phyloP scores from a whole-genome alignment of 2,888 invertebrate genomes.

The Cinara cedri region DNA sequence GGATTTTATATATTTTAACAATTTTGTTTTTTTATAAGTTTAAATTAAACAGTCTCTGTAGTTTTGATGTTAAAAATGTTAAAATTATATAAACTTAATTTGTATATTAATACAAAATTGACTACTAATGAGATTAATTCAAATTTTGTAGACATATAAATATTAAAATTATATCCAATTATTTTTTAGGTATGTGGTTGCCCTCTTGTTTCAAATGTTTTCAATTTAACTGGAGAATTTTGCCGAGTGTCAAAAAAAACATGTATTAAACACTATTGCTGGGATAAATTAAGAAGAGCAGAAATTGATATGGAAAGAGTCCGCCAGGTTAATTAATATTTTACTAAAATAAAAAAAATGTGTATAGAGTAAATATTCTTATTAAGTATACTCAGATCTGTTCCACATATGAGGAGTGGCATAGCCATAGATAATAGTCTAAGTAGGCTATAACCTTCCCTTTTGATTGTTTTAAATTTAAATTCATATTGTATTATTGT shows the following conservation, averaged over 20 bases:
- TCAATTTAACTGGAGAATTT: conserved; percentile 77
- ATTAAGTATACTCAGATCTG: too few species aligned
- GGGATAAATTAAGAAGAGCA: conserved; percentile 93
- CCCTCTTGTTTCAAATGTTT: conserved; percentile 84
- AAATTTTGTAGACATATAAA: neutral
- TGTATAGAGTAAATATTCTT: too few species aligned
- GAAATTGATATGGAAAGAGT: conserved; percentile 91
- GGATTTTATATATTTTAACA: too few species aligned
- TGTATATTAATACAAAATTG: neutral
- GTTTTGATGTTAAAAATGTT: neutral
- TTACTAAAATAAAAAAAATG: neutral
- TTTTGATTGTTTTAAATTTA: too few species aligned
- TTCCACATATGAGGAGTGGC: too few species aligned
- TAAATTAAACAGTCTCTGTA: too few species aligned
- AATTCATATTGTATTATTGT: too few species aligned
- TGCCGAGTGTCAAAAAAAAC: conserved; percentile 87
- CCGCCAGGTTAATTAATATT: conserved; percentile 63
- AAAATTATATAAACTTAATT: neutral
- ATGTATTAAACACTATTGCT: conserved; percentile 89
- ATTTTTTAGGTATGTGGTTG: conserved; percentile 81
- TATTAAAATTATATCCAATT: neutral
- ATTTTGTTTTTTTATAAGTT: too few species aligned
- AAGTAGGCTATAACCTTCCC: too few species aligned
- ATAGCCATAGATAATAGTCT: too few species aligned
- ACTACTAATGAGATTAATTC: neutral